phyloP scores from a whole-genome alignment of 2,113 vertebrate species.

The Hoplias malabaricus region DNA sequence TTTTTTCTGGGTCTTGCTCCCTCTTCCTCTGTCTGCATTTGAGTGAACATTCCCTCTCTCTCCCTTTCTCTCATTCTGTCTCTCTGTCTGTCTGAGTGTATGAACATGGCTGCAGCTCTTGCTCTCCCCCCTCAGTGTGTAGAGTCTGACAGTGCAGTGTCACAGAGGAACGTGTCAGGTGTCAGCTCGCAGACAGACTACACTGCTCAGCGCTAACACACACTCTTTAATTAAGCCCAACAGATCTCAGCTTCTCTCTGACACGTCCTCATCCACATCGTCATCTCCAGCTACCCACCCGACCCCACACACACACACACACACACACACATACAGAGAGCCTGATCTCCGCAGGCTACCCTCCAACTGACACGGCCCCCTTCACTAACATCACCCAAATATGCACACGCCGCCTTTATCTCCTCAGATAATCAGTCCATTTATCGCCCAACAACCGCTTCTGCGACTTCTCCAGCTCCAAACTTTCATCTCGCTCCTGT shows the following conservation, averaged over 20 bases:
- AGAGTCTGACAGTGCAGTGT: conserved; percentile 46
- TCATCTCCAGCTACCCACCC: conserved; percentile 31
- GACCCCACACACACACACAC: conserved; percentile 1
- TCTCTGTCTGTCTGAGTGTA: background rate
- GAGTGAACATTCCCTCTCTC: conserved; percentile 4
- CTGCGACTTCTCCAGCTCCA: conserved; percentile 10
- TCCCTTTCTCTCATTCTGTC: background rate
- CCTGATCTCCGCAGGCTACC: conserved; percentile 4
- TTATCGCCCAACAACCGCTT: conserved; percentile 2
- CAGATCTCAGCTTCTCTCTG: conserved; percentile 26
- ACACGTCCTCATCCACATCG: conserved; percentile 25
- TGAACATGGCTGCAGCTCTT: conserved; percentile 31
- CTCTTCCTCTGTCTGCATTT: background rate
- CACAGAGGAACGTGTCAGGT: conserved; percentile 43
- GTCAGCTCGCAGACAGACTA: conserved; percentile 40
- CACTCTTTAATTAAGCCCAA: conserved; percentile 50
- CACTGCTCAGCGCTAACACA: conserved; percentile 25
- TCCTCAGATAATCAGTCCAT: conserved; percentile 16
- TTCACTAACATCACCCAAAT: conserved; percentile 10
- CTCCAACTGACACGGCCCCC: conserved; percentile 22
- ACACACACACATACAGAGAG: background rate
- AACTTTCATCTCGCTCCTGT: conserved; percentile 21
- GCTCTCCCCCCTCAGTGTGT: conserved; percentile 19
- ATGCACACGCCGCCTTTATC: background rate
- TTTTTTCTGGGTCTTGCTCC: background rate